Conservation (phyloP, 2,797 vertebrate species). For the Sebastes itinus region DNA sequence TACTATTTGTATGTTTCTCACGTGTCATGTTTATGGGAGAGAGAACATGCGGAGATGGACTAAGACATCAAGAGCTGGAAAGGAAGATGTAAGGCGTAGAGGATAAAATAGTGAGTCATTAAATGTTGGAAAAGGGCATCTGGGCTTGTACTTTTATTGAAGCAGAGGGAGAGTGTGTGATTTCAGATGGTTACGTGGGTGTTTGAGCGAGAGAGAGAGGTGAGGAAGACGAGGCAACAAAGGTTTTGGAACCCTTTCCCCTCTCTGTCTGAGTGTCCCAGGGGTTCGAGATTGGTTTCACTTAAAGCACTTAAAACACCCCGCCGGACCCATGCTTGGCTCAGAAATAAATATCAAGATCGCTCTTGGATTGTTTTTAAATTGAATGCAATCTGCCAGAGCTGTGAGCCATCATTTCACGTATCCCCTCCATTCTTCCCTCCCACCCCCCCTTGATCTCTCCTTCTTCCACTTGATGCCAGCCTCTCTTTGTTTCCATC, state of each 20-base stretch:
- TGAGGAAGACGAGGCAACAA: constrained; percentile 27
- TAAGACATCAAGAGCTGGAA: constrained; percentile 9
- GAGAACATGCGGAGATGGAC: constrained; percentile 21
- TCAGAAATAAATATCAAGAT: constrained; percentile 74
- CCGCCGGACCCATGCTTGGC: constrained; percentile 52
- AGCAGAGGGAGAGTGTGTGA: constrained; percentile 11
- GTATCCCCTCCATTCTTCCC: not conserved
- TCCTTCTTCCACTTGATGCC: constrained; percentile 56
- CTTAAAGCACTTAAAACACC: constrained; percentile 74
- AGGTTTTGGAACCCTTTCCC: constrained; percentile 50
- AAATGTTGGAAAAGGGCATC: constrained; percentile 11
- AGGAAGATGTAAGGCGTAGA: not conserved
- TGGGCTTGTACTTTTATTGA: constrained; percentile 2
- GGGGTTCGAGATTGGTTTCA: constrained; percentile 66
- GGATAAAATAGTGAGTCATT: constrained; percentile 1
- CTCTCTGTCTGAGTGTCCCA: constrained; percentile 43
- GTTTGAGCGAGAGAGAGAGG: not conserved
- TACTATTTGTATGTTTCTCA: constrained; percentile 40
- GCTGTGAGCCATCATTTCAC: constrained; percentile 65
- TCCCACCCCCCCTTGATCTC: constrained; percentile 28
- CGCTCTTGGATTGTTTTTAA: constrained; percentile 73
- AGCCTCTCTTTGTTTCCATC: constrained; percentile 63
- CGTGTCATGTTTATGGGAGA: constrained; percentile 2
- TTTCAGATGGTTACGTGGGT: constrained; percentile 36
- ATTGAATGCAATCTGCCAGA: constrained; percentile 77